A percentile compares a stretch with the other conserved stretches of the same genome.
Evolutionary conservation across 2,113 vertebrate genomes (phyloP).

Genomic region (Chaenogobius annularis): DNA sequence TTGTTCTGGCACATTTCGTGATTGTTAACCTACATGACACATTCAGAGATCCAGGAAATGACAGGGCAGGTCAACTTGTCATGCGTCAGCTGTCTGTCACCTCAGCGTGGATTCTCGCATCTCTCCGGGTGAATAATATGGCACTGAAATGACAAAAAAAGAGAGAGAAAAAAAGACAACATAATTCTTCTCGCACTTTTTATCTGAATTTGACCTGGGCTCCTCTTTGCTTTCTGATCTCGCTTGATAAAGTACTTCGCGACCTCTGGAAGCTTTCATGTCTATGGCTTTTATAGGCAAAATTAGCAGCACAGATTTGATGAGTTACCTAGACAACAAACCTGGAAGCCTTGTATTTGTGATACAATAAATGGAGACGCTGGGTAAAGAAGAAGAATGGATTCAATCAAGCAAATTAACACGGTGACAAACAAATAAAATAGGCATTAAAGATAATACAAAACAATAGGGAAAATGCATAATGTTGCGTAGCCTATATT

Average conservation of each 20-base stretch:
- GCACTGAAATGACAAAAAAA: constrained; percentile 11
- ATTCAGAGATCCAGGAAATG: constrained; percentile 1
- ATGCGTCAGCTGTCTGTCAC: constrained; percentile 18
- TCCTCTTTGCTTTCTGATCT: not conserved
- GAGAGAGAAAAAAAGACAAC: not conserved
- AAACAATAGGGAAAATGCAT: no score
- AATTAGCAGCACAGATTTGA: constrained; percentile 8
- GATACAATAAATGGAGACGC: constrained; percentile 8
- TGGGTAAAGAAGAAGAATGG: constrained; percentile 1
- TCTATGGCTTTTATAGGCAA: constrained; percentile 7
- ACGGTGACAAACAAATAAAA: not conserved
- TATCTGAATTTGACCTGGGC: not conserved
- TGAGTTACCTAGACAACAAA: constrained; percentile 38
- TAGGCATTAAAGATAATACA: no score
- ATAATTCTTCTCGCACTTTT: not conserved
- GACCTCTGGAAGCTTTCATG: constrained; percentile 7
- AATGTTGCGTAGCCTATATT: no score
- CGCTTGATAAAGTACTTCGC: constrained; percentile 5
- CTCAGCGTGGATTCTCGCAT: constrained; percentile 16
- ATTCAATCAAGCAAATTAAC: not conserved
- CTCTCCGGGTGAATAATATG: constrained; percentile 25
- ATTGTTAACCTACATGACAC: constrained; percentile 21
- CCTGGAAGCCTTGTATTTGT: not conserved
- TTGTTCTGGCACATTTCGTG: constrained; percentile 7
- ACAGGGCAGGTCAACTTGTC: constrained; percentile 2